A percentile compares a stretch with the other conserved stretches of the same genome.
phyloP scores from a whole-genome alignment of 2,888 invertebrate genomes.

The Ferdinandea cuprea region DNA sequence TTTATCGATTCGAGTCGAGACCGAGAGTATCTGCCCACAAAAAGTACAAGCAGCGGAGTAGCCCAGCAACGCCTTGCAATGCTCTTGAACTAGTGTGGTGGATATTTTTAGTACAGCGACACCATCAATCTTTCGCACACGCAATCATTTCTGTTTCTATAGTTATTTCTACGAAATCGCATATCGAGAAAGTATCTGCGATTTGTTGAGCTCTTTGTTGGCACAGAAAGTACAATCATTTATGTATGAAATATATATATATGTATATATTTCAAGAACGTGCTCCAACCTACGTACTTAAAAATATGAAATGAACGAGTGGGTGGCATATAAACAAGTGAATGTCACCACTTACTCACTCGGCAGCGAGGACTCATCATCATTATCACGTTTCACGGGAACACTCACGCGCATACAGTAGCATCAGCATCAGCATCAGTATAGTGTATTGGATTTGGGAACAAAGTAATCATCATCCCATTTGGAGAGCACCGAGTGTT shows the following conservation, averaged over 20 bases:
- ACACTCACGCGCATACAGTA: slow-evolving; percentile 13
- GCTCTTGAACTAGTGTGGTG: slow-evolving; percentile 69
- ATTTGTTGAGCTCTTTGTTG: slow-evolving; percentile 41
- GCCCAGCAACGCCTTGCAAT: slow-evolving; percentile 52
- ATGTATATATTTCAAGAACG: slow-evolving; percentile 48
- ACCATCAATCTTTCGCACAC: slow-evolving; percentile 41
- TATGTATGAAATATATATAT: no score
- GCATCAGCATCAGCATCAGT: not conserved
- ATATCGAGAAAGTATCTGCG: slow-evolving; percentile 41
- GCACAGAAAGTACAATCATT: slow-evolving; percentile 39
- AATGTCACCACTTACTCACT: slow-evolving; percentile 65
- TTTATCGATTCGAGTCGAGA: slow-evolving; percentile 8
- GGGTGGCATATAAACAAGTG: slow-evolving; percentile 44
- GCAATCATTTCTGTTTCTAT: slow-evolving; percentile 24
- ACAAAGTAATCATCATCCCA: slow-evolving; percentile 54
- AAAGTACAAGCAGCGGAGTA: slow-evolving; percentile 8
- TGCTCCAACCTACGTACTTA: slow-evolving; percentile 46
- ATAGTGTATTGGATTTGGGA: slow-evolving; percentile 39
- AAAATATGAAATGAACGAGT: slow-evolving; percentile 39
- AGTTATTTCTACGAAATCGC: not conserved
- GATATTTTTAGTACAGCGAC: slow-evolving; percentile 69
- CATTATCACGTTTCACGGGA: slow-evolving; percentile 48
- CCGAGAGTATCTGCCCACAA: slow-evolving; percentile 39
- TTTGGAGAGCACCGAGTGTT: slow-evolving; percentile 50
- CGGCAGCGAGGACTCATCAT: slow-evolving; percentile 33